Evolutionary conservation across 2,113 vertebrate genomes (phyloP), one percentile per base, ranked within the genome.

Genomic region (Bungarus multicinctus): DNA sequence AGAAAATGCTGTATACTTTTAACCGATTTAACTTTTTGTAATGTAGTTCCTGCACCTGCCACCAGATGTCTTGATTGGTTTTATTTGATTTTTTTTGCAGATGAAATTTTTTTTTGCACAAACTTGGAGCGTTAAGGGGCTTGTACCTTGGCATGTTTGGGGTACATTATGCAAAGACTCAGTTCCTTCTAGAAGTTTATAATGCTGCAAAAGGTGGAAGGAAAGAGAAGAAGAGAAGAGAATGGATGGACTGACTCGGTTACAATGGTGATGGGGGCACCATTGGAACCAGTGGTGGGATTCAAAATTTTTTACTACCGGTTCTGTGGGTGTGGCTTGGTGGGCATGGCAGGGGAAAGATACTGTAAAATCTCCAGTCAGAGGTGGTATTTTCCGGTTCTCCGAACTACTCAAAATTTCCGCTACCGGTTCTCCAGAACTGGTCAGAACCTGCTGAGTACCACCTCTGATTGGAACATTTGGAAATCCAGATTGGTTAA

Each of bases 51-150:
- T 89, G 22, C 45, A 6, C 12, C 6, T 23, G 25, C 92, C 92
- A 86, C 54, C 69, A 93, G 92, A 58, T 93, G 92, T 43, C 92
- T 89, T 25, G 7, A 52, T 90, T 92, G 25, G 9, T 25, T 50
- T 50, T 50, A 50, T 50, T 50, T 50, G 8, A 50, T 50, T 74
- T 34, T 34, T 18, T 74, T 34, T 22, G 52, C 55, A 89, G 23
- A 92, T 57, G 11, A 6, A 43, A 50, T 50, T 50, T 50, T 50
- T 50, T 50, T 10, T 50, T 18, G 14, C 30, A 30, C 60, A 81
- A 81, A 39, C 69, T 0, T 81, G 34, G 69, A 81, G 34, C 6
- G 0, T 81, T 39, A 39, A 81, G 2, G 18, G 14, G 16, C 16
- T 81, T 69, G 30, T 69, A 5, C 30, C 4, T 14, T 64, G 27